Base-by-base conservation (phyloP, 2,888 invertebrate genomes). In the Stenolophus ochropezus region DNA sequence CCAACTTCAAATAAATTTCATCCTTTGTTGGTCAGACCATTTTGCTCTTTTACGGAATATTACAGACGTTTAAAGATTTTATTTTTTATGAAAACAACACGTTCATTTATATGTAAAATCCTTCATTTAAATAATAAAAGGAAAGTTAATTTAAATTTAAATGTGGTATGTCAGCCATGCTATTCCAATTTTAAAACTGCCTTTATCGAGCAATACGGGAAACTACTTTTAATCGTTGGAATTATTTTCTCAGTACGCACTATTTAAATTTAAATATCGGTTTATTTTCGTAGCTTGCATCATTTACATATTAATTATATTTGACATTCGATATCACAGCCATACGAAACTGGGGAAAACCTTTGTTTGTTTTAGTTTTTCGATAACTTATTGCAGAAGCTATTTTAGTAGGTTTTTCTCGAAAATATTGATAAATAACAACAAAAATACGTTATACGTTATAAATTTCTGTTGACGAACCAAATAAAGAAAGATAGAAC, bases 141-240 rank as follows among this genome's bases (percentile, higher is more conserved):
- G 69, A 33, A 69, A 69, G 42, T 69, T 69, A 69, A 69, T 69
- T 69, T 69, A 69, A 69, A 69, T 69, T 69, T 69, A 69, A 69
- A 69, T 69, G 42, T n/a, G 69, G 18, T 69, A 42, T 47, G 42
- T 47, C 69, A 69, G 18, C 47, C 69, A 42, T 42, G 69, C 3
- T 69, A 20, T 69, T 69, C 61, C 61, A 61, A 61, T 61, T 61
- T 25, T 61, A 61, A 25, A 58, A 61, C 14, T n/a, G n/a, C 25
- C 23, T 61, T 61, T 21, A 25, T 61, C 25, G 11, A 23, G 23
- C 25, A 27, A 61, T 61, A 61, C 21, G 25, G 51, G 5, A 51
- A 51, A 51, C 51, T 51, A 51, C 18, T 51, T 51, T 33, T 51
- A 51, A 51, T 51, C 51, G 51, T 51, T n/a, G 14, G 51, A 16